Conservation (phyloP, 2,888 invertebrate genomes). For the Sinotaia quadrata region DNA sequence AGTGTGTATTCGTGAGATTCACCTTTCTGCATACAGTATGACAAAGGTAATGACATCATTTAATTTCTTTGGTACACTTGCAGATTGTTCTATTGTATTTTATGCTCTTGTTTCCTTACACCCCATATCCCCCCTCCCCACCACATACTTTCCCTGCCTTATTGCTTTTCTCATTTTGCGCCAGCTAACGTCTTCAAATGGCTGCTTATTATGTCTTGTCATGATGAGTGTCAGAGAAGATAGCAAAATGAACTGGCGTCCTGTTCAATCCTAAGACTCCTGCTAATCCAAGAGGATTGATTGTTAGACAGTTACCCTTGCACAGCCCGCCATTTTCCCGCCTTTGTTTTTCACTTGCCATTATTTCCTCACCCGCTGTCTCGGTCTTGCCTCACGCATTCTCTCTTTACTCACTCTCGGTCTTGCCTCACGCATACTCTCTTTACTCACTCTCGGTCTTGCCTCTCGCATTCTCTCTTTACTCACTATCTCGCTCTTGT, state of each 20-base stretch:
- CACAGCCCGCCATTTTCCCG: neutral
- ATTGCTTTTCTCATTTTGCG: neutral
- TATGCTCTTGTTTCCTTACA: neutral
- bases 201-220: slow-evolving; percentile 1
- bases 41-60: too few species aligned
- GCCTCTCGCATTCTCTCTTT: neutral
- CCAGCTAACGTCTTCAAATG: neutral
- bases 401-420: neutral
- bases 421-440: neutral
- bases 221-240: neutral
- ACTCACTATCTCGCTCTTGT: neutral
- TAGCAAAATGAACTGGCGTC: slow-evolving; percentile 16
- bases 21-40: too few species aligned
- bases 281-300: slow-evolving; percentile 13
- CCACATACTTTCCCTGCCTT: neutral
- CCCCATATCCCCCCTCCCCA: neutral
- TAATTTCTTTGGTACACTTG: too few species aligned
- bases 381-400: neutral
- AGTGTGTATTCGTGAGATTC: too few species aligned
- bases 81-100: too few species aligned
- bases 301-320: neutral
- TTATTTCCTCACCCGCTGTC: neutral
- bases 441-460: neutral
- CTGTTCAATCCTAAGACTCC: neutral
- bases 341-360: neutral